Base-by-base conservation (phyloP, 1,140 invertebrate species). In the Batillaria attramentaria region DNA sequence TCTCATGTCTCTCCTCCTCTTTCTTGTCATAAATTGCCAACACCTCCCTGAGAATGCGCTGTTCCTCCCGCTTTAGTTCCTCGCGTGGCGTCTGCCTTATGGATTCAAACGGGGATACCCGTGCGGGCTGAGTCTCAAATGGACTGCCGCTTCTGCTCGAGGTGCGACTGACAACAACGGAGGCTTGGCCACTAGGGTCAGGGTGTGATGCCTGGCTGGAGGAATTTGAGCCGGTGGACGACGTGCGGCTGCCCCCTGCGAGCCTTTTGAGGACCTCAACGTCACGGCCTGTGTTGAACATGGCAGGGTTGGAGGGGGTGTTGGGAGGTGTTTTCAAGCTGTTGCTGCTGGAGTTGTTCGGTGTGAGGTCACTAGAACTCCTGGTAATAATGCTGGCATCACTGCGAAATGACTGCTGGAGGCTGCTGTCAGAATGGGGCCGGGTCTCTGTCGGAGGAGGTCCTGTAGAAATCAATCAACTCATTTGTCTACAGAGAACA, bases 201-300 rank as follows among this genome's bases (percentile, higher is more conserved):
- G 86, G 87, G 50, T 84, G 86, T 0, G 87, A 89, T 2, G 84
- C 72, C 28, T 79, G 84, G 76, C 86, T 86, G 18, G 85, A 87
- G 28, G 79, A 75, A n/a, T 37, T 62, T 6, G 87, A 89, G 42
- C 83, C 82, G 57, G 85, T 85, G 8, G 87, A 88, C 13, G 75
- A 31, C 10, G 66, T 60, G 24, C 62, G 57, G 37, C 37, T 28
- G 3, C 18, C 57, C 28, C 20, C 28, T 3, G 68, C 54, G 65
- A 85, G 57, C 70, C 79, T 84, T 33, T 81, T 83, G 41, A 81
- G 41, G 3, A 42, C 50, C 33, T 78, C 80, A 54, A 75, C 54
- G 39, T 81, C 80, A 31, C 57, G 60, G 10, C 31, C 41, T 42
- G 1, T 78, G 39, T 24, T 24, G 46, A 78, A 78, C 57, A 70